A percentile compares a stretch with the other conserved stretches of the same genome.
These are phyloP conservation scores for Pseudochaenichthys georgianus DNA, from an alignment of 2,797 vertebrate species.

Conservation along the genomic window DNA sequence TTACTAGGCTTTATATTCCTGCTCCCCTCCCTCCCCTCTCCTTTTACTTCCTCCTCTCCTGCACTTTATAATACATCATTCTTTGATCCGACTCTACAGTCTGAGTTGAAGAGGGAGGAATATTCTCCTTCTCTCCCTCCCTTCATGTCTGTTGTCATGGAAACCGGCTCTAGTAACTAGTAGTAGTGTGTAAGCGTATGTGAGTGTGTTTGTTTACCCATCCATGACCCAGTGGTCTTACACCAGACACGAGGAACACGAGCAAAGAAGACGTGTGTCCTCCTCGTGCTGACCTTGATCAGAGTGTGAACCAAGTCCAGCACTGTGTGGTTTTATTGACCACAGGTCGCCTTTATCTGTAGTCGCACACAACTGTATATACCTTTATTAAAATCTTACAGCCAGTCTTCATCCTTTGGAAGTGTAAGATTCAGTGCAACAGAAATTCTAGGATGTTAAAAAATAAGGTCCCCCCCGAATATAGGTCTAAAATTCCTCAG, in stretches of 20 bases:
- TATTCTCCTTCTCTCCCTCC: slow-evolving; percentile 41
- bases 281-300: slow-evolving; percentile 64
- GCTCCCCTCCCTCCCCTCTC: slow-evolving; percentile 38
- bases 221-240: slow-evolving; percentile 65
- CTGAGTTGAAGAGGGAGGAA: slow-evolving; percentile 50
- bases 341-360: background rate
- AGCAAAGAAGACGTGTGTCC: slow-evolving; percentile 5
- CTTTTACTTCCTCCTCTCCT: slow-evolving; percentile 48
- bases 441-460: background rate
- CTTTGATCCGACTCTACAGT: slow-evolving; percentile 66
- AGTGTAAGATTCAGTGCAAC: background rate
- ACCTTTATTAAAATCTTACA: background rate
- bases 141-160: slow-evolving; percentile 94
- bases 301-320: slow-evolving; percentile 21
- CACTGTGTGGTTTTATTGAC: background rate
- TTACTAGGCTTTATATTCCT: slow-evolving; percentile 35
- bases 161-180: slow-evolving; percentile 90
- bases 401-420: background rate
- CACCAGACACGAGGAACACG: slow-evolving; percentile 32
- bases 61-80: slow-evolving; percentile 60
- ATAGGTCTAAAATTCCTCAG: background rate
- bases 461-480: background rate
- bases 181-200: slow-evolving; percentile 39
- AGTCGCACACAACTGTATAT: background rate
- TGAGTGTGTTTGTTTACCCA: slow-evolving; percentile 51